Evolutionary conservation across 2,113 vertebrate species (phyloP).

Genomic region (Camelus dromedarius): DNA sequence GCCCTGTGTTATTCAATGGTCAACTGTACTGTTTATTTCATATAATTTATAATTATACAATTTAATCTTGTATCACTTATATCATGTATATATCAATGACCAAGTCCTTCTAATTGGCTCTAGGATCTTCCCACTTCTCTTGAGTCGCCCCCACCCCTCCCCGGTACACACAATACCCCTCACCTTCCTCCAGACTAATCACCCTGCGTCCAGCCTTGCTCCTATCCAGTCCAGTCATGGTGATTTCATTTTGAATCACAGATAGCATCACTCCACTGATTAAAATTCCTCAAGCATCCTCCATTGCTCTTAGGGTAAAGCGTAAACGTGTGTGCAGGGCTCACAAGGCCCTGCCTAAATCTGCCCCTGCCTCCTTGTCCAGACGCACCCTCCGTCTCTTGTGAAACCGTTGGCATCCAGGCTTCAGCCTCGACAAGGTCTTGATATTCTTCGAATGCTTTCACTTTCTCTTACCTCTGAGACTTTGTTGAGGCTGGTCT

Average conservation of each 20-base stretch:
- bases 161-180: neutral
- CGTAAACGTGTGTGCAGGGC: neutral
- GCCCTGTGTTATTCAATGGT: neutral
- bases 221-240: neutral
- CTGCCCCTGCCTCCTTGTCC: neutral
- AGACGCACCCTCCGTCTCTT: neutral
- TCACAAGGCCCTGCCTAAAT: neutral
- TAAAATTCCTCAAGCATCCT: neutral
- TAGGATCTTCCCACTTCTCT: neutral
- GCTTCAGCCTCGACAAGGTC: neutral
- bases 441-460: neutral
- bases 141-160: neutral
- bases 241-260: slow-evolving; percentile 16
- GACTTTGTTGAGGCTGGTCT: neutral
- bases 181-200: neutral
- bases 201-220: neutral
- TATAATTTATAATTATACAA: neutral
- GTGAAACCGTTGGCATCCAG: neutral
- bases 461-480: neutral
- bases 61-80: neutral
- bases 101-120: neutral
- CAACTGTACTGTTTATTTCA: neutral
- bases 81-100: neutral
- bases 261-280: neutral
- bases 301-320: neutral